Evolutionary conservation across 2,888 invertebrate species (phyloP), one percentile per base, ranked within the genome.

Genomic region (Drosophila mercatorum): DNA sequence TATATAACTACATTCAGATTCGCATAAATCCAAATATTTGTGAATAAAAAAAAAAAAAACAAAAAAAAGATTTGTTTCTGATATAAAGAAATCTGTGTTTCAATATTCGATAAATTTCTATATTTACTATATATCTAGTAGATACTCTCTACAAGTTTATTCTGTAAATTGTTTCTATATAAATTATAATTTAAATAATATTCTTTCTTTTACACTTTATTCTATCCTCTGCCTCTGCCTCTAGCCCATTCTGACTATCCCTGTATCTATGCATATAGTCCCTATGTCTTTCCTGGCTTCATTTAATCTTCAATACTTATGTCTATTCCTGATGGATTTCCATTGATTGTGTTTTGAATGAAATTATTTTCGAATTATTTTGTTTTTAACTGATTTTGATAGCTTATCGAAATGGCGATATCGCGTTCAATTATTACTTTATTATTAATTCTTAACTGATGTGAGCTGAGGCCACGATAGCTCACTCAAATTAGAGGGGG

Each of bases 401-500:
- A 43, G 41, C 17, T 41, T 56, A 43, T 56, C 41, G 43, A 17
- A 43, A 8, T 31, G 41, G 26, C 8, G 38, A 38, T 38, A 26
- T 26, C 34, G 0, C 53, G 14, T 38, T 53, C 10, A 53, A 53
- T 38, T 53, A 40, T 53, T 53, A 40, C 4, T 53, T 53, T 53
- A 40, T 8, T 53, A 53, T 38, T 53, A 53, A 14, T n/a, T 22
- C 53, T 53, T n/a, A 53, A 26, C 53, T 38, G 26, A 53, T 14
- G 3, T 28, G 8, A 3, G 40, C 6, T 34, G 10, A 17, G 11
- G 0, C 12, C 8, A 6, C 12, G 22, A 8, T 26, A 52, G 4
- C 14, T 34, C 1, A 0, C 31, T 31, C 3, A n/a, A 17, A 34
- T 17, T 31, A 36, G 34, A 49, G 31, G 2, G 31, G 8, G 11